Evolutionary conservation across 2,888 invertebrate species (phyloP).

Genomic region (Volucella zonaria): DNA sequence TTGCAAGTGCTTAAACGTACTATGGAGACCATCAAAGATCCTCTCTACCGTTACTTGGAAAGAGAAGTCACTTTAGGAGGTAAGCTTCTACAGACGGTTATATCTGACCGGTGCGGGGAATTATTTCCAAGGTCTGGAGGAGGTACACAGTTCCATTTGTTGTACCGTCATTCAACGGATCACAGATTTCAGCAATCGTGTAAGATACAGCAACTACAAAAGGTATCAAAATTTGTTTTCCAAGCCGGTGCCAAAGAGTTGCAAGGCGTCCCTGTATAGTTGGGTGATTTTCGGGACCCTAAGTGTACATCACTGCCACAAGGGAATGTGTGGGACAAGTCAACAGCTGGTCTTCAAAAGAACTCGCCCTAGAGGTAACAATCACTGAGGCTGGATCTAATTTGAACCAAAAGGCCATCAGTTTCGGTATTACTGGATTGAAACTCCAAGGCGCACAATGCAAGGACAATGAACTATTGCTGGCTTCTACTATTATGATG

Average conservation of each 20-base stretch:
- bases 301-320: conserved; percentile 99
- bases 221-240: conserved; percentile 92
- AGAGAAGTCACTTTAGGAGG: conserved; percentile 97
- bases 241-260: conserved; percentile 94
- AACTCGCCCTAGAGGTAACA: conserved; percentile 88
- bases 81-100: conserved; percentile 92
- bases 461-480: conserved; percentile 92
- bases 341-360: conserved; percentile 98
- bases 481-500: conserved; percentile 97
- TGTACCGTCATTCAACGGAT: conserved; percentile 98
- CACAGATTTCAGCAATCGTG: conserved; percentile 96
- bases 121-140: conserved; percentile 96
- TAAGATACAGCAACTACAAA: conserved; percentile 96
- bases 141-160: conserved; percentile 96
- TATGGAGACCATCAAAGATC: conserved; percentile 99
- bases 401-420: conserved; percentile 85
- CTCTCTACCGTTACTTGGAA: conserved; percentile 98
- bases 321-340: conserved; percentile 98
- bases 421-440: conserved; percentile 90
- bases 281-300: conserved; percentile 98
- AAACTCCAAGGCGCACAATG: conserved; percentile 98
- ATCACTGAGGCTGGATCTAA: conserved; percentile 86
- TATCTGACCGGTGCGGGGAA: conserved; percentile 97
- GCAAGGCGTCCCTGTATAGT: conserved; percentile 97
- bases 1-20: conserved; percentile 93